Conservation (phyloP, 2,113 vertebrate species). For the Tetrax tetrax region DNA sequence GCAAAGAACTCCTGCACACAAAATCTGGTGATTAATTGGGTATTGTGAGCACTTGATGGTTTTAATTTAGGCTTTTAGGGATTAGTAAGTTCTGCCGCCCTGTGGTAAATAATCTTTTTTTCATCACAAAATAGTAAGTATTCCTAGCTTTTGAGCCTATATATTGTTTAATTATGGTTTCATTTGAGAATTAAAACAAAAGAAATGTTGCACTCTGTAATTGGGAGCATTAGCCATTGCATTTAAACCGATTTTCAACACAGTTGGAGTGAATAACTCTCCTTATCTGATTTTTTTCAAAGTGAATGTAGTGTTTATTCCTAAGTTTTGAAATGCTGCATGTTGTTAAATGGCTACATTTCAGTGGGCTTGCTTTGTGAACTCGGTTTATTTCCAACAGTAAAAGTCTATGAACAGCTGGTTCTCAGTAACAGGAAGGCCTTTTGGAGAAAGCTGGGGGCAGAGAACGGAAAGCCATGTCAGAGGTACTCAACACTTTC, state of each 20-base stretch:
- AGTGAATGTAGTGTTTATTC: not conserved
- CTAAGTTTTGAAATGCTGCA: not conserved
- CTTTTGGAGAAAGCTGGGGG: not conserved
- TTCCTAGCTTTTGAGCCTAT: not conserved
- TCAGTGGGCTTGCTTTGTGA: not conserved
- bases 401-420: not conserved
- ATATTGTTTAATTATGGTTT: conserved; percentile 13
- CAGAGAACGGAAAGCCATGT: not conserved
- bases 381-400: not conserved
- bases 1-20: not conserved
- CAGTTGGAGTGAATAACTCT: not conserved
- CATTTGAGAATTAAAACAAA: conserved; percentile 47
- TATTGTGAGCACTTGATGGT: not conserved
- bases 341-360: not conserved
- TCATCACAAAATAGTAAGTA: not conserved
- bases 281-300: not conserved
- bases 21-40: not conserved
- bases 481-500: not conserved
- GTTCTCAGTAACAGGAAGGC: not conserved
- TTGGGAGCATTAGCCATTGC: not conserved
- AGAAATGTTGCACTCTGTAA: not conserved
- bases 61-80: not conserved
- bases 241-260: not conserved
- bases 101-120: not conserved
- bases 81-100: not conserved